Conservation (phyloP, 2,888 invertebrate genomes). For the Norana najaformis region DNA sequence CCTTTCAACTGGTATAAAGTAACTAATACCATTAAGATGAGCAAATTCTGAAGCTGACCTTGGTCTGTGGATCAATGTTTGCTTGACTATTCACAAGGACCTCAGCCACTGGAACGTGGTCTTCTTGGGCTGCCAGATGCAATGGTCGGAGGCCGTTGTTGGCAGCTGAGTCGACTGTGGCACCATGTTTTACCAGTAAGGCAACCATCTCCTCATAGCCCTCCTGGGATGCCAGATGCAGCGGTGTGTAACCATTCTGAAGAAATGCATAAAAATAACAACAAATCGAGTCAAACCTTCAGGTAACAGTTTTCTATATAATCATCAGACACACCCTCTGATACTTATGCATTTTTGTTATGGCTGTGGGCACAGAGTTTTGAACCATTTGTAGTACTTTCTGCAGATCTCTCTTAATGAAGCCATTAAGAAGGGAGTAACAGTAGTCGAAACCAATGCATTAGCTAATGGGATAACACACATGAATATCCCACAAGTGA, state of each 20-base stretch:
- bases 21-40: neutral
- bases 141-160: constrained; percentile 35
- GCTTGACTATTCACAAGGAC: constrained; percentile 27
- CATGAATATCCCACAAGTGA: too few species aligned
- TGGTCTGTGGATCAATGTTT: constrained; percentile 33
- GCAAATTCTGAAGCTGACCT: constrained; percentile 27
- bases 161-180: constrained; percentile 29
- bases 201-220: constrained; percentile 33
- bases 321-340: too few species aligned
- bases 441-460: too few species aligned
- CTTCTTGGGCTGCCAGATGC: constrained; percentile 37
- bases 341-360: too few species aligned
- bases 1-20: neutral
- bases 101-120: constrained; percentile 33
- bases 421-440: too few species aligned
- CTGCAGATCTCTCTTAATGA: too few species aligned
- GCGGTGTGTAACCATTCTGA: constrained; percentile 39
- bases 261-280: constrained; percentile 32
- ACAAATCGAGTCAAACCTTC: neutral
- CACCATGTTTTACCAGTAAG: constrained; percentile 31
- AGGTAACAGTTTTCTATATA: neutral
- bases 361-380: too few species aligned
- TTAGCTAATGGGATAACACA: too few species aligned
- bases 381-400: too few species aligned
- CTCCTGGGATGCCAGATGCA: constrained; percentile 35